Evolutionary conservation across 2,797 vertebrate genomes (phyloP).

Genomic region (Gallirallus australis): DNA sequence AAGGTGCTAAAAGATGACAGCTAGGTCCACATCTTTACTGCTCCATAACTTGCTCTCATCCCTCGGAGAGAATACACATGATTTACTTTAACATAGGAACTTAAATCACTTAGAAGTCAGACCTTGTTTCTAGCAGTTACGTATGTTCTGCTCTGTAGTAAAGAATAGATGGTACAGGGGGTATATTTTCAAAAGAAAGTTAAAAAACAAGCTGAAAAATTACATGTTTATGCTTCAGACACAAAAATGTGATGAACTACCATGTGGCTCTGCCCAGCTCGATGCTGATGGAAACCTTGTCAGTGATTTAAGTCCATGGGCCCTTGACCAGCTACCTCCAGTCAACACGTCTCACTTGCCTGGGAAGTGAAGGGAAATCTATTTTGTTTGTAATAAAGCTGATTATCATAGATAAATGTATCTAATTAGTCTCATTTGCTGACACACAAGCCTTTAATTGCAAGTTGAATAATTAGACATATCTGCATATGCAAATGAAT

Average conservation of each 20-base stretch:
- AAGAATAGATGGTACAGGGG: background rate
- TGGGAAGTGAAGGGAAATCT: constrained; percentile 57
- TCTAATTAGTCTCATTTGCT: constrained; percentile 85
- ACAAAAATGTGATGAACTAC: background rate
- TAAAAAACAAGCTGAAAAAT: background rate
- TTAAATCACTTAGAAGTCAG: background rate
- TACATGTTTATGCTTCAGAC: background rate
- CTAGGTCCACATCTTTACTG: rapidly evolving
- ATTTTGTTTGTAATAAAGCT: constrained; percentile 78
- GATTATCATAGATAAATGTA: constrained; percentile 79
- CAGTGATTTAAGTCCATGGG: background rate
- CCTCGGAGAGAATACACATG: rapidly evolving
- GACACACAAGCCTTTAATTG: constrained; percentile 82
- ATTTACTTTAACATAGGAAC: background rate
- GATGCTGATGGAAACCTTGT: background rate
- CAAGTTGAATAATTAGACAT: constrained; percentile 78
- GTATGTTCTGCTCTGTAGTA: background rate
- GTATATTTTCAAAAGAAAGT: background rate
- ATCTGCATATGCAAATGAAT: constrained; percentile 83
- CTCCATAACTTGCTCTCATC: background rate
- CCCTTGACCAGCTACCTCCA: constrained; percentile 9
- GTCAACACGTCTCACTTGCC: background rate
- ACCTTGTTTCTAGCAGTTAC: background rate
- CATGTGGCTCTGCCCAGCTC: background rate
- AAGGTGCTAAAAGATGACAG: background rate